phyloP scores from a whole-genome alignment of 2,797 vertebrate genomes.

The Helicolenus hilgendorfi region DNA sequence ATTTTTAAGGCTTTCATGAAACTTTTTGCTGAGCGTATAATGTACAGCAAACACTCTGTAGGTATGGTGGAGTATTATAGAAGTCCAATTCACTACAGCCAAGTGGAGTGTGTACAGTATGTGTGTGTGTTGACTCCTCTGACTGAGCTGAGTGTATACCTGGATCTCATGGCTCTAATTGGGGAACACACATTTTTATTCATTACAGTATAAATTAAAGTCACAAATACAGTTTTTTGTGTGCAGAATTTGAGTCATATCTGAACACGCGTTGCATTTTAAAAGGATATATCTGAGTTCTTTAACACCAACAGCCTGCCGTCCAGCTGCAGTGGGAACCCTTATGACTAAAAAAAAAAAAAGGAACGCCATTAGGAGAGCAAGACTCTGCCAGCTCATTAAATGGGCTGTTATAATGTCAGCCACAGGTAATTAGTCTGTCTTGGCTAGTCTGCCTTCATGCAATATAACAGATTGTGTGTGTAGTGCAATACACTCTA shows the following conservation, averaged over 20 bases:
- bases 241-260: neutral
- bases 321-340: neutral
- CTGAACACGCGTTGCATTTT: neutral
- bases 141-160: neutral
- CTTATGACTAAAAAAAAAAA: neutral
- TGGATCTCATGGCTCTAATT: neutral
- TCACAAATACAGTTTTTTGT: neutral
- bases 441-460: slow-evolving; percentile 1
- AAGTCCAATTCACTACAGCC: neutral
- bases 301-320: neutral
- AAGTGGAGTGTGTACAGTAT: neutral
- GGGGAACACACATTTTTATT: neutral
- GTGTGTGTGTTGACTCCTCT: neutral
- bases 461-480: neutral
- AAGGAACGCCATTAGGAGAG: slow-evolving; percentile 23
- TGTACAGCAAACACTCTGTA: accelerated
- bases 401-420: slow-evolving; percentile 35
- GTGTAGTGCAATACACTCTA: neutral
- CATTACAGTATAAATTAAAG: neutral
- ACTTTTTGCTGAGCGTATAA: neutral
- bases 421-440: slow-evolving; percentile 31
- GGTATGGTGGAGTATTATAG: neutral
- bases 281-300: neutral
- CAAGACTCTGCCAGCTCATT: slow-evolving; percentile 30
- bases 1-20: neutral